Evolutionary conservation across 2,797 vertebrate genomes (phyloP).

Genomic region (Mormyrus hasselquistii): DNA sequence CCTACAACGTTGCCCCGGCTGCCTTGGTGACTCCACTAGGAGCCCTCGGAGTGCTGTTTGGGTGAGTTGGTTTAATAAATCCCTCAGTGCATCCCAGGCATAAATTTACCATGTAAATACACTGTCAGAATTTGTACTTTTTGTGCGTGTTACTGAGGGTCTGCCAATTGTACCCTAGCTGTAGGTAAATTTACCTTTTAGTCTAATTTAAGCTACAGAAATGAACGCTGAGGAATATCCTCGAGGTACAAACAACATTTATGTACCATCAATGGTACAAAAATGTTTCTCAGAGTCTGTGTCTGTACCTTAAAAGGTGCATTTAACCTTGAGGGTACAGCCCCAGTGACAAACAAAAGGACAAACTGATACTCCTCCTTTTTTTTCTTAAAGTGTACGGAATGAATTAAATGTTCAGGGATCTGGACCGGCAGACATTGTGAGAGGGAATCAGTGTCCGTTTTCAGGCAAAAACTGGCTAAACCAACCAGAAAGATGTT

Average conservation of each 20-base stretch:
- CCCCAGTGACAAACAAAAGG: not conserved
- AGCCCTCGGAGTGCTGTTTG: constrained; percentile 93
- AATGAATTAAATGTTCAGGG: not conserved
- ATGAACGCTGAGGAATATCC: not conserved
- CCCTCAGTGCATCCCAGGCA: not conserved
- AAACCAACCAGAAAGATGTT: not conserved
- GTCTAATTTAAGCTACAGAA: not conserved
- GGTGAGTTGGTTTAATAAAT: constrained; percentile 62
- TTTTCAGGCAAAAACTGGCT: not conserved
- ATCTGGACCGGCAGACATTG: not conserved
- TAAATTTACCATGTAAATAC: not conserved
- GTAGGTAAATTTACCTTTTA: not conserved
- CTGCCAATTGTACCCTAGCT: not conserved
- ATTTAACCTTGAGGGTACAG: not conserved
- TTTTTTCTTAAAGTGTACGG: not conserved
- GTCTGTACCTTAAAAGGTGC: not conserved
- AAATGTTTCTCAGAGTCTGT: not conserved
- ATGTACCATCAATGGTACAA: not conserved
- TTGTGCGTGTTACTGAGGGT: not conserved
- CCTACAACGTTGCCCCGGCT: constrained; percentile 87
- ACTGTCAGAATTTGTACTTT: not conserved
- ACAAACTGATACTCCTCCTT: not conserved
- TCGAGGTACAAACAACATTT: not conserved
- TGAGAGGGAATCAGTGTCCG: not conserved
- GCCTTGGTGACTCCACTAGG: constrained; percentile 90